Percentiles rank a stretch among this genome's conserved stretches.
Evolutionary conservation across 2,888 invertebrate species (phyloP).

Genomic region (Zygogramma bicolorata): DNA sequence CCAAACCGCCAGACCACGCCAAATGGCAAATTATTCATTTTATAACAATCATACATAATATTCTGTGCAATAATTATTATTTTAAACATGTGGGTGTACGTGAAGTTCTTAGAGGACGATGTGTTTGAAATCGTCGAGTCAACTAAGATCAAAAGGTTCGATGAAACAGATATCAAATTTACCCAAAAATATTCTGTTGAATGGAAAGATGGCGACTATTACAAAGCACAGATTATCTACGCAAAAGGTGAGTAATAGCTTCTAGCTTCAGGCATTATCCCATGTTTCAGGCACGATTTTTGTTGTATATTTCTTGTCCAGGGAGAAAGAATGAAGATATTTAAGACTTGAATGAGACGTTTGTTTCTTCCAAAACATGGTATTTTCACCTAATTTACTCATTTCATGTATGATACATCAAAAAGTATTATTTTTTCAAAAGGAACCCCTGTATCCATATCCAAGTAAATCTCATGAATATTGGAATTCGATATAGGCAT

Average conservation of each 20-base stretch:
- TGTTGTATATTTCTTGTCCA: too few species aligned
- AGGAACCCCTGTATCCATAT: too few species aligned
- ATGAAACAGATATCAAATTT: conserved; percentile 2
- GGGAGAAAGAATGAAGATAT: too few species aligned
- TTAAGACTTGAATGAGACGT: too few species aligned
- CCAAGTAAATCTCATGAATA: too few species aligned
- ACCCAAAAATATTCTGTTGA: conserved; percentile 11
- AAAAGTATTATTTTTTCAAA: too few species aligned
- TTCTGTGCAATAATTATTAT: background rate
- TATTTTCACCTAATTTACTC: too few species aligned
- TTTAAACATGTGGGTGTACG: background rate
- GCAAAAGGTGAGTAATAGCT: conserved; percentile 15
- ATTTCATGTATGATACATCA: too few species aligned
- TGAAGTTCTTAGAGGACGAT: background rate
- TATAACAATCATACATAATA: background rate
- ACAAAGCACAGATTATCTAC: conserved; percentile 19
- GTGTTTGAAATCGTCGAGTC: conserved; percentile 8
- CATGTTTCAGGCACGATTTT: too few species aligned
- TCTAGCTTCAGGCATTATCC: too few species aligned
- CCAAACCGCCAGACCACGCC: background rate
- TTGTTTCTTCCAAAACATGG: too few species aligned
- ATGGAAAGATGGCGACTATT: conserved; percentile 13
- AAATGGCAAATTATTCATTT: background rate
- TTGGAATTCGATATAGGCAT: too few species aligned
- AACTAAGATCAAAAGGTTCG: conserved; percentile 12